Evolutionary conservation across 92 coral and sea anemone species (phyloP), one percentile per base, ranked within the genome.

Genomic region (Phenganax marumi): DNA sequence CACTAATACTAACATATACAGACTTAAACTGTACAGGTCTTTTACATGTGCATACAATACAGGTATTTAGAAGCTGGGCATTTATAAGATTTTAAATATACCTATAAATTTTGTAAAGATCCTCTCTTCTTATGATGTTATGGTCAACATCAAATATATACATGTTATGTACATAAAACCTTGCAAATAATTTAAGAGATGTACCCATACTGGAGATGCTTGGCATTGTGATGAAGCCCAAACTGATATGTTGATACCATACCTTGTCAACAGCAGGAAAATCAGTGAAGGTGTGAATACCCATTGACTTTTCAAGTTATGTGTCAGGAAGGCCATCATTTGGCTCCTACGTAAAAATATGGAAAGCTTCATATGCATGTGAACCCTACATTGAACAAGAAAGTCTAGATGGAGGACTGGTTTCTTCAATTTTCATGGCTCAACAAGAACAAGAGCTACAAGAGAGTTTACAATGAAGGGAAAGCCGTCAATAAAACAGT

Each of bases 271-370:
- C 7, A 12, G 1, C 10, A 18, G 25, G 17, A 16, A 72, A 0
- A 8, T 21, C 58, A 10, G 26, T 76, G 49, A 43, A 0, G 8
- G 39, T 23, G 8, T 12, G 39, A 56, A 50, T 55, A n/a, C 39
- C 53, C 0, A 5, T 33, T 5, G 5, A 33, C 43, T 33, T 33
- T 24, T 24, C 52, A 39, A 3, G 10, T 72, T 54, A 54, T 25
- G 68, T 24, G n/a, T 11, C 51, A 25, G 68, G 12, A 24, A 76
- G 50, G 4, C 25, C 68, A 55, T 76, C 81, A 57, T 76, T 76
- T 23, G 81, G 81, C n/a, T 76, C 81, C 81, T 76, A 14, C 39
- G 8, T 23, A 54, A 74, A 22, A 13, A 8, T 16, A 21, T 61
- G 22, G 18, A 24, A 70, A 12, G 52, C 54, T 39, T 13, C 0